Conservation (phyloP, 1,140 invertebrate genomes). For the Megalonaias nervosa region DNA sequence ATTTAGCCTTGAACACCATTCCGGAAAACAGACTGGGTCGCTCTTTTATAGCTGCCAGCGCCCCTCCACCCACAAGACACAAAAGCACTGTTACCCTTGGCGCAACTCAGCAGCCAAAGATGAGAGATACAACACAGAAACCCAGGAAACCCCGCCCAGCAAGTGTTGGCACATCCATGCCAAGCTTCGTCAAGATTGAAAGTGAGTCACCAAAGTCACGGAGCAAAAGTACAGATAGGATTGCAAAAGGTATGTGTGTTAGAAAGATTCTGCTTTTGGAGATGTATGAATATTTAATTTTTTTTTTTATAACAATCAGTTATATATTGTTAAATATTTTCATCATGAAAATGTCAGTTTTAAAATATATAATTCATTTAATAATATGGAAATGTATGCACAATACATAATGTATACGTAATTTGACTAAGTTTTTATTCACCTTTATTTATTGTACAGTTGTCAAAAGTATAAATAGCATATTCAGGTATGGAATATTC, state of each 20-base stretch:
- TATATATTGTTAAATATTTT: too few relatives aligned
- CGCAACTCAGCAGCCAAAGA: slow-evolving; percentile 39
- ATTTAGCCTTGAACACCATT: slow-evolving; percentile 63
- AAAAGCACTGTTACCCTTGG: slow-evolving; percentile 55
- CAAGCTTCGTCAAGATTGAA: slow-evolving; percentile 57
- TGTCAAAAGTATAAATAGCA: too few relatives aligned
- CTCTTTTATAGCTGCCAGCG: slow-evolving; percentile 65
- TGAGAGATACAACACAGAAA: slow-evolving; percentile 52
- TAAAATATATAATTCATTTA: too few relatives aligned
- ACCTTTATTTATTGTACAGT: too few relatives aligned
- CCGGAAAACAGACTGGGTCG: slow-evolving; percentile 60
- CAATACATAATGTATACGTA: too few relatives aligned
- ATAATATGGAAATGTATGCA: too few relatives aligned
- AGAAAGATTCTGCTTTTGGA: background rate
- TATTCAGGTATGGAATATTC: too few relatives aligned
- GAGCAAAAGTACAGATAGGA: slow-evolving; percentile 64
- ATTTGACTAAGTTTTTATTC: too few relatives aligned
- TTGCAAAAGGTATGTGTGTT: slow-evolving; percentile 48
- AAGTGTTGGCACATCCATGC: slow-evolving; percentile 62
- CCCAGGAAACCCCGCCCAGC: slow-evolving; percentile 61
- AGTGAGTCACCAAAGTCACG: slow-evolving; percentile 38
- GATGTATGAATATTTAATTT: too few relatives aligned
- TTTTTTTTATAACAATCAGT: too few relatives aligned
- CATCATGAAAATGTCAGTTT: too few relatives aligned
- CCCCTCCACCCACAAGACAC: slow-evolving; percentile 49